Base-by-base conservation (phyloP, 2,888 invertebrate species). In the Tenthredo mesomela region DNA sequence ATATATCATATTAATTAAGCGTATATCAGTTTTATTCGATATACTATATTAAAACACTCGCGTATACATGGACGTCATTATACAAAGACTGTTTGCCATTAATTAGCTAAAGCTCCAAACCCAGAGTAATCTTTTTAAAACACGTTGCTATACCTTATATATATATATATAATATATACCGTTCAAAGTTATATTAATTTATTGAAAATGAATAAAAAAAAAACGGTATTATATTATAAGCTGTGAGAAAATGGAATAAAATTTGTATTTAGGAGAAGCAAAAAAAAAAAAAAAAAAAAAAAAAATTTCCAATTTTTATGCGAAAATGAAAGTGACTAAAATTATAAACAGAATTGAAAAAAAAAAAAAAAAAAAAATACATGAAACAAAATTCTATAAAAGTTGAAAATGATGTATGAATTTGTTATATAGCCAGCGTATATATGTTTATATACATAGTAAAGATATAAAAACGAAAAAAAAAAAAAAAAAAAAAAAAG, bases 71-170 rank as follows among this genome's bases (percentile, higher is more conserved):
- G 75, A 50, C 47, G 75, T 47, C 54, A 70, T 50, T 15, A 50
- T 29, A 77, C 33, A 50, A 29, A 25, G n/a, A 77, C 47, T 77
- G 37, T 77, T 77, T 77, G 75, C 75, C 50, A 50, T 77, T 50
- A 77, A 77, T 77, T 77, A 77, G 33, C 50, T 50, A 7, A 47
- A 77, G 75, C 43, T 25, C 6, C 25, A 25, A 12, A 12, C 15
- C 15, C 67, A 4, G 33, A 33, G 67, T 29, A 15, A 29, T 67
- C 10, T 43, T 43, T 12, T 25, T 29, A 6, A 10, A 67, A 67
- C 65, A 33, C 29, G 65, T 15, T 50, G 50, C 4, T n/a, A n/a
- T n/a, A n/a, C n/a, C n/a, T n/a, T n/a, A n/a, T n/a, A n/a, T n/a
- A n/a, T n/a, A n/a, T n/a, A n/a, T n/a, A n/a, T n/a, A n/a, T n/a